Percentiles rank a stretch among this genome's conserved stretches.
Evolutionary conservation across 1,140 invertebrate species (phyloP).

Genomic region (Pseudomyrmex flavicornis): DNA sequence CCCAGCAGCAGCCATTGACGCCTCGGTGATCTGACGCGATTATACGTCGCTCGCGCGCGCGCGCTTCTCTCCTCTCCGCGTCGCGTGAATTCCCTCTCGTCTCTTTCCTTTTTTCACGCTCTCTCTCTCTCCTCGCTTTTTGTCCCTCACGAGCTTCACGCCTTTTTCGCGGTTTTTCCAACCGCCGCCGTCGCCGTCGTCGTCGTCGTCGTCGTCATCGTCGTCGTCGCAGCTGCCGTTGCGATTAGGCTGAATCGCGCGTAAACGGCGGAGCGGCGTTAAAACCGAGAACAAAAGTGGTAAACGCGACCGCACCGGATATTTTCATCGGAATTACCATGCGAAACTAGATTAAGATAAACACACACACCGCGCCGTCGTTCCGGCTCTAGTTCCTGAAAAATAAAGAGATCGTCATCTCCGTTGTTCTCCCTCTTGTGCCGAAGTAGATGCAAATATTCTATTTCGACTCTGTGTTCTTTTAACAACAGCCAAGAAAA

Average conservation of each 20-base stretch:
- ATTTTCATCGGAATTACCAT: conserved; percentile 39
- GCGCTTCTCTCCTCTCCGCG: conserved; percentile 39
- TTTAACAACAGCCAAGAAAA: too few relatives aligned
- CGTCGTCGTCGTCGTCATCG: neutral
- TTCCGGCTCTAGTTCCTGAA: conserved; percentile 34
- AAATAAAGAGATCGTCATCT: conserved; percentile 13
- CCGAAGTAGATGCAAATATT: neutral
- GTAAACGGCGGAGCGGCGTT: conserved; percentile 53
- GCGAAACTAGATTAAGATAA: conserved; percentile 56
- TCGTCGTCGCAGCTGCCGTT: conserved; percentile 28
- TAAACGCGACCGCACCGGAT: conserved; percentile 14
- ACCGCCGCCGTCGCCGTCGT: conserved; percentile 36
- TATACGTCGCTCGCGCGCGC: conserved; percentile 68
- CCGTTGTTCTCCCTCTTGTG: neutral
- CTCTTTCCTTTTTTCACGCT: conserved; percentile 52
- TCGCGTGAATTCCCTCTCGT: conserved; percentile 14
- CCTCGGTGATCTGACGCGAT: conserved; percentile 83
- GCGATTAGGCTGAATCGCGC: conserved; percentile 59
- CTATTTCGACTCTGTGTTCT: neutral
- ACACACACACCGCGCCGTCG: neutral
- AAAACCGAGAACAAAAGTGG: conserved; percentile 52
- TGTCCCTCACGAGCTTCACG: conserved; percentile 39
- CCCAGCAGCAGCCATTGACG: conserved; percentile 76
- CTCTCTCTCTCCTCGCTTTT: conserved; percentile 38
- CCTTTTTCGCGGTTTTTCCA: conserved; percentile 59